Evolutionary conservation across 2,113 vertebrate species (phyloP).

Genomic region (Otus sunia): DNA sequence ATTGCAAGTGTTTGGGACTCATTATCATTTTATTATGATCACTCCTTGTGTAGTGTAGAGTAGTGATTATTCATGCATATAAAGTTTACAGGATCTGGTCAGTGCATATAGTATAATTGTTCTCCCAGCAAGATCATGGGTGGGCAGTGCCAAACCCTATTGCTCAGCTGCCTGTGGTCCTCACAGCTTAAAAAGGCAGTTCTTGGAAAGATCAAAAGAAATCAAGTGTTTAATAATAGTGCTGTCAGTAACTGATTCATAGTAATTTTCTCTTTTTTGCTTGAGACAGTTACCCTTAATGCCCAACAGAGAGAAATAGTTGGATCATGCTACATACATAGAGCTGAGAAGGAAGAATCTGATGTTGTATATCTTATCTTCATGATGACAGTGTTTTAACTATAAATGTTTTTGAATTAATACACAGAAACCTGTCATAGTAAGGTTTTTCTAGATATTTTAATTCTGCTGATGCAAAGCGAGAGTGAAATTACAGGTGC

Average conservation of each 20-base stretch:
- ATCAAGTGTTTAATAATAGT: not conserved
- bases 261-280: not conserved
- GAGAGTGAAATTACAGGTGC: constrained; percentile 70
- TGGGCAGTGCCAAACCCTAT: not conserved
- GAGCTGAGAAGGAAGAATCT: not conserved
- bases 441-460: constrained; percentile 51
- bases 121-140: not conserved
- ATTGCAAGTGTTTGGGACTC: not conserved
- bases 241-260: not conserved
- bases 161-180: not conserved
- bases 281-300: not conserved
- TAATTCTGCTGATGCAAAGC: constrained; percentile 67
- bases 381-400: not conserved
- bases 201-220: not conserved
- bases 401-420: constrained; percentile 9
- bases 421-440: constrained; percentile 37
- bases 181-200: not conserved
- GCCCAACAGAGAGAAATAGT: not conserved
- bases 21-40: not conserved
- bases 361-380: not conserved
- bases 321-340: not conserved
- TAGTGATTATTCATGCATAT: not conserved
- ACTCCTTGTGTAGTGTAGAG: not conserved
- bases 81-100: not conserved
- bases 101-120: not conserved